phyloP scores from a whole-genome alignment of 1,140 invertebrate species.

The Lepidostoma basale region DNA sequence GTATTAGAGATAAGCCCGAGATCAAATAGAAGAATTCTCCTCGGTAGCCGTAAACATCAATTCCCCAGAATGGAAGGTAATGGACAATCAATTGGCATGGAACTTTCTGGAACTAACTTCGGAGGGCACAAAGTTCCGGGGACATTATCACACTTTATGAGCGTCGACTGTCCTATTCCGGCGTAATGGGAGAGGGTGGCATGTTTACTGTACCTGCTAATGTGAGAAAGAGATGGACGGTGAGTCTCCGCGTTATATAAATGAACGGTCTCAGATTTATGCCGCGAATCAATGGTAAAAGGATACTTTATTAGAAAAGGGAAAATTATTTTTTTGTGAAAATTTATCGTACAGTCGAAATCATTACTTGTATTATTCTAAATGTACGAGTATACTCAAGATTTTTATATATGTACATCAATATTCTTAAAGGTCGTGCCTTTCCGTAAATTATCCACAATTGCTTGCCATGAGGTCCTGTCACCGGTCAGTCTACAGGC shows the following conservation, averaged over 20 bases:
- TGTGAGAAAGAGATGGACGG: not conserved
- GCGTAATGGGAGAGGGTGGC: not conserved
- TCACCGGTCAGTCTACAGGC: no score
- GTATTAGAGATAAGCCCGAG: no score
- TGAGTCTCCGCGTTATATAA: not conserved
- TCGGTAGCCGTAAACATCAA: not conserved
- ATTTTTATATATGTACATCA: no score
- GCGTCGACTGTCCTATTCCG: not conserved
- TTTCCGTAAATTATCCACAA: no score
- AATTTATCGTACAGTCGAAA: not conserved
- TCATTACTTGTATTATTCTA: no score
- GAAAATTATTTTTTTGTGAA: not conserved
- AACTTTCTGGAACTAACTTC: not conserved
- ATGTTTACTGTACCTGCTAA: slow-evolving; percentile 2
- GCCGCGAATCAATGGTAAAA: not conserved
- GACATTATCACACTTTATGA: not conserved
- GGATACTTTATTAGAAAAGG: not conserved
- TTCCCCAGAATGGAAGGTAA: not conserved
- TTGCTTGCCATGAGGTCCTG: no score
- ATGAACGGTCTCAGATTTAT: not conserved
- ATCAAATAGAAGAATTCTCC: no score
- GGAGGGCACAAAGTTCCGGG: not conserved
- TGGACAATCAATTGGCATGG: not conserved
- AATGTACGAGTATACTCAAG: no score
- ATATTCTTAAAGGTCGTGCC: no score